Percentiles rank a stretch among this genome's conserved stretches.
Evolutionary conservation across 2,888 invertebrate genomes (phyloP).

Genomic region (Leptura quadrifasciata): DNA sequence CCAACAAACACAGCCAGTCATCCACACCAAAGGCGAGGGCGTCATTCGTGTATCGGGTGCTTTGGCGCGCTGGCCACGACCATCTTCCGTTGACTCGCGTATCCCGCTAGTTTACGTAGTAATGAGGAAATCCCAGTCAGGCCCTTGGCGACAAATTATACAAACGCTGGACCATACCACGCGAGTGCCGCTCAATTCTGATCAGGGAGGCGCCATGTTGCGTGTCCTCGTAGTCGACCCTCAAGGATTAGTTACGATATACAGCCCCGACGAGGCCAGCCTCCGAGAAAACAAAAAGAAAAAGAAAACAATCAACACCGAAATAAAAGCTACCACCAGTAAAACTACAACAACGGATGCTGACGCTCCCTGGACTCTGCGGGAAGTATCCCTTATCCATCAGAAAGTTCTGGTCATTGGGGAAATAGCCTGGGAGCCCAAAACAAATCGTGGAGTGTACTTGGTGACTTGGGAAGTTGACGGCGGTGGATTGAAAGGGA

Average conservation of each 20-base stretch:
- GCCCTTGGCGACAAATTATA: conserved; percentile 81
- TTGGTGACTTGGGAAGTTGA: conserved; percentile 90
- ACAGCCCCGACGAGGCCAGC: conserved; percentile 81
- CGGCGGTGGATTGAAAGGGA: conserved; percentile 87
- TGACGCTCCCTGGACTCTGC: conserved; percentile 78
- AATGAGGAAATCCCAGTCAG: conserved; percentile 80
- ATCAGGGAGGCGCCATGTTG: conserved; percentile 77
- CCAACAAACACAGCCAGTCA: conserved; percentile 82
- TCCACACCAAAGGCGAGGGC: conserved; percentile 82
- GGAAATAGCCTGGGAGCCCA: conserved; percentile 84
- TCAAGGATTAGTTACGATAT: conserved; percentile 82
- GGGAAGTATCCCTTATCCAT: conserved; percentile 83
- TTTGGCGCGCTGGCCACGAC: conserved; percentile 80
- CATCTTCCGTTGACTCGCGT: conserved; percentile 76
- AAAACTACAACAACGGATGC: conserved; percentile 74
- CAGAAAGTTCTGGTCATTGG: conserved; percentile 84
- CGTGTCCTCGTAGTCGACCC: conserved; percentile 83
- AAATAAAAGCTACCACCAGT: conserved; percentile 76
- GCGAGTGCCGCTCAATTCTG: conserved; percentile 80
- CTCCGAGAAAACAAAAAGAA: conserved; percentile 71
- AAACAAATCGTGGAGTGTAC: conserved; percentile 81
- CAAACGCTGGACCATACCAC: conserved; percentile 81
- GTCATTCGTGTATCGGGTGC: conserved; percentile 80
- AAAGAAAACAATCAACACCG: conserved; percentile 74
- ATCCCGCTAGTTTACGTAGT: conserved; percentile 82